A percentile compares a stretch with the other conserved stretches of the same genome.
Conservation (phyloP, 2,797 vertebrate genomes). For the Sardinella longiceps region DNA sequence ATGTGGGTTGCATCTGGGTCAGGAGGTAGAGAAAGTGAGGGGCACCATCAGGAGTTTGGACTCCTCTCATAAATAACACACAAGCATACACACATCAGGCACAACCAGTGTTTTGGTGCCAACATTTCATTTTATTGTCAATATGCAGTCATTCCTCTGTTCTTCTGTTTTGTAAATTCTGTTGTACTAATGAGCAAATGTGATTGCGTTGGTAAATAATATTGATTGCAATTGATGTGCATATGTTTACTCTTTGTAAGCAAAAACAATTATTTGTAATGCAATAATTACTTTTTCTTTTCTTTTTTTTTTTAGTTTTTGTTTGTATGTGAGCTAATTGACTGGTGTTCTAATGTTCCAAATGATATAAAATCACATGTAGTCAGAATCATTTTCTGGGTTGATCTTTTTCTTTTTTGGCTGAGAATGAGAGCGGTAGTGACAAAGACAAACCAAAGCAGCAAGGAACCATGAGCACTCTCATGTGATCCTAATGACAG, state of each 20-base stretch:
- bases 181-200: neutral
- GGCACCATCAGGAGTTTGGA: neutral
- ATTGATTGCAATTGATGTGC: neutral
- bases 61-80: neutral
- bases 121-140: constrained; percentile 13
- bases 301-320: neutral
- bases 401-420: neutral
- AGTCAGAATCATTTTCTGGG: neutral
- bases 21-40: neutral
- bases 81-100: neutral
- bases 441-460: neutral
- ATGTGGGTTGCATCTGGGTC: constrained; percentile 43
- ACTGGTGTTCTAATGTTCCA: neutral
- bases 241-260: neutral
- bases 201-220: neutral
- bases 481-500: constrained; percentile 4
- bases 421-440: neutral
- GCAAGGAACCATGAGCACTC: neutral
- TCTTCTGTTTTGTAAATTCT: neutral
- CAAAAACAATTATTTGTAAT: neutral
- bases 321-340: neutral
- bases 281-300: neutral
- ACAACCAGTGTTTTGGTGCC: neutral
- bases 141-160: neutral
- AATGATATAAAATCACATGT: constrained; percentile 15